Evolutionary conservation across 2,888 invertebrate species (phyloP), one percentile per base, ranked within the genome.

Genomic region (Cerceris ruficornis): DNA sequence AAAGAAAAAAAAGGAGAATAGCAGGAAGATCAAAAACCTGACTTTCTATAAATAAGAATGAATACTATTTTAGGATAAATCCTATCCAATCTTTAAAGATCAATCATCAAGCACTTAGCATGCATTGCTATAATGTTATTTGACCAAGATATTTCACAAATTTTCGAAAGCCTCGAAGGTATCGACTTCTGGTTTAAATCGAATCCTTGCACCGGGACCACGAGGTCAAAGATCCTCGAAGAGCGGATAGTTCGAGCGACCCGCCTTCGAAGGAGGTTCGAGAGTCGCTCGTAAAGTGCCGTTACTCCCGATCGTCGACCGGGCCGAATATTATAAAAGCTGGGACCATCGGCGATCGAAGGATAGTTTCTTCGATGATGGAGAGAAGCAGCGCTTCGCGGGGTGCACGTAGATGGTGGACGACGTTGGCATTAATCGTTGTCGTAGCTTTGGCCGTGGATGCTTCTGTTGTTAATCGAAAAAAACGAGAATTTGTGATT

Each of bases 261-360:
- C 55, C 54, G 60, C 65, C 66, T 70, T 73, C 66, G 72, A 68
- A 28, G 58, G 68, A 49, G 43, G 13, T 41, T 58, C 64, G 77
- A 81, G 75, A n/a, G 17, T 66, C 13, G 70, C 75, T 79, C 80
- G 86, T 75, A 69, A 59, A 64, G 77, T 90, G 81, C 90, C 90
- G 90, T 90, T 89, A 89, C 46, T 77, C 72, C 82, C 81, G 85
- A 85, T 83, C 84, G 79, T 79, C 85, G 85, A 84, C 79, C 77
- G 82, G 60, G 75, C 61, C 82, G 86, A 85, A 88, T 88, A 86
- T 90, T 90, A 90, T 91, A 91, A 91, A 91, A 90, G 90, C 82
- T 75, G 83, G 72, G 78, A 76, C 80, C 68, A 62, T 54, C 73
- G 68, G 69, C 74, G 64, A 75, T 64, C 70, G 69, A 69, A 84